A percentile compares a stretch with the other conserved stretches of the same genome.
Conservation (phyloP, 1,140 invertebrate species). For the Platorchestia sp. region DNA sequence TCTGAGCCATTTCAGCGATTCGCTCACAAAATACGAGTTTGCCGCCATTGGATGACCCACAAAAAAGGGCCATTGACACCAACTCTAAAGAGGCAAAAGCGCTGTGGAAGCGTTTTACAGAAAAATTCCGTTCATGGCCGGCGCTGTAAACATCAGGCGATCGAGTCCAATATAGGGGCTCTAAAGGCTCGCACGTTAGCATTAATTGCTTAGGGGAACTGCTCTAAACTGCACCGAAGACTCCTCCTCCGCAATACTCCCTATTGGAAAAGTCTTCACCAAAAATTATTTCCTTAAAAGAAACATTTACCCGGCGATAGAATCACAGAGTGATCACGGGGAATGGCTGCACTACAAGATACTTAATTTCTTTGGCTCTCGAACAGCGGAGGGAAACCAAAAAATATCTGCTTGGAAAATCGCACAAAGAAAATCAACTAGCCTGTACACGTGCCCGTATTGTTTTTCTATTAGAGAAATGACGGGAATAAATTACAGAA, state of each 20-base stretch:
- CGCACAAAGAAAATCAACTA: background rate
- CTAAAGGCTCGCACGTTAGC: constrained; percentile 38
- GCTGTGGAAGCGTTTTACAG: constrained; percentile 9
- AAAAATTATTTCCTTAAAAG: constrained; percentile 36
- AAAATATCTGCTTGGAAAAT: background rate
- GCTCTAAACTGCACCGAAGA: constrained; percentile 17
- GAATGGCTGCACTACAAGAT: constrained; percentile 10
- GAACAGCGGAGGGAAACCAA: background rate
- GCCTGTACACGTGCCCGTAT: background rate
- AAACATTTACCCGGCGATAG: constrained; percentile 17
- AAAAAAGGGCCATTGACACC: constrained; percentile 29
- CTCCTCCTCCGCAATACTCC: background rate
- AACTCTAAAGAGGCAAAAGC: constrained; percentile 26
- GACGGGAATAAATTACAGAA: background rate
- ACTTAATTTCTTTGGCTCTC: constrained; percentile 19
- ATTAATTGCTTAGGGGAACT: constrained; percentile 28
- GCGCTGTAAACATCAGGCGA: constrained; percentile 37
- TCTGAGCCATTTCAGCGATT: constrained; percentile 3
- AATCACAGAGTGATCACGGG: constrained; percentile 9
- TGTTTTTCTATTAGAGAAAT: background rate
- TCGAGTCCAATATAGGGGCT: constrained; percentile 24
- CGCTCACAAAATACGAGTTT: constrained; percentile 18
- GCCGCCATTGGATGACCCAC: constrained; percentile 1
- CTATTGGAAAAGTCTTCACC: constrained; percentile 18
- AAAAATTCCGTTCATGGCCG: constrained; percentile 30